Evolutionary conservation across 2,797 vertebrate genomes (phyloP).

Genomic region (Petrocephalus sullivani): DNA sequence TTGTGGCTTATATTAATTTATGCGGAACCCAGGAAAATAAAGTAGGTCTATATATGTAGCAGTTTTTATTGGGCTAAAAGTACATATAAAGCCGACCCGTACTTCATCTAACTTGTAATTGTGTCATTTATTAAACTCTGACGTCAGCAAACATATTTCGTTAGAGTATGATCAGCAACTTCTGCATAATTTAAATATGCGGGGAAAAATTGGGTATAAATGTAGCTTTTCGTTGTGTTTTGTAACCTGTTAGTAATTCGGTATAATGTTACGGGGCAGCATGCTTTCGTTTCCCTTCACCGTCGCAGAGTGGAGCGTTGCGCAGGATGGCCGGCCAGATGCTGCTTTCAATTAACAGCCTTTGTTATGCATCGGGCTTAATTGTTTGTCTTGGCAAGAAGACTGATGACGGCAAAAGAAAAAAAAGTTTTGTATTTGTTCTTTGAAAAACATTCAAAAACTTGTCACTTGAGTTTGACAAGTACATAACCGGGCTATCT

Average conservation of each 20-base stretch:
- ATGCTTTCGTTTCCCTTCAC: not conserved
- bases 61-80: slow-evolving; percentile 7
- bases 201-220: not conserved
- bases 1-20: not conserved
- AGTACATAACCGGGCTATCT: not conserved
- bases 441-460: slow-evolving; percentile 12
- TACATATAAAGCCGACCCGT: not conserved
- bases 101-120: slow-evolving; percentile 2
- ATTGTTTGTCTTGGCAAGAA: slow-evolving; percentile 31
- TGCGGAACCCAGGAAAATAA: not conserved
- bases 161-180: not conserved
- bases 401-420: slow-evolving; percentile 15
- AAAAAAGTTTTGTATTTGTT: slow-evolving; percentile 15
- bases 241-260: slow-evolving; percentile 1
- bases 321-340: slow-evolving; percentile 74
- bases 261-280: not conserved
- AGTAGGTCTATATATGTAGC: slow-evolving; percentile 3
- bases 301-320: slow-evolving; percentile 22
- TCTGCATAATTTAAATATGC: not conserved
- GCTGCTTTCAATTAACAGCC: slow-evolving; percentile 73
- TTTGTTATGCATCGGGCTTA: slow-evolving; percentile 40
- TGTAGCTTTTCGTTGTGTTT: not conserved
- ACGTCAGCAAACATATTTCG: not conserved
- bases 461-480: slow-evolving; percentile 9
- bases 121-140: slow-evolving; percentile 13